Conservation (phyloP, 2,797 vertebrate genomes). For the Erpetoichthys calabaricus region DNA sequence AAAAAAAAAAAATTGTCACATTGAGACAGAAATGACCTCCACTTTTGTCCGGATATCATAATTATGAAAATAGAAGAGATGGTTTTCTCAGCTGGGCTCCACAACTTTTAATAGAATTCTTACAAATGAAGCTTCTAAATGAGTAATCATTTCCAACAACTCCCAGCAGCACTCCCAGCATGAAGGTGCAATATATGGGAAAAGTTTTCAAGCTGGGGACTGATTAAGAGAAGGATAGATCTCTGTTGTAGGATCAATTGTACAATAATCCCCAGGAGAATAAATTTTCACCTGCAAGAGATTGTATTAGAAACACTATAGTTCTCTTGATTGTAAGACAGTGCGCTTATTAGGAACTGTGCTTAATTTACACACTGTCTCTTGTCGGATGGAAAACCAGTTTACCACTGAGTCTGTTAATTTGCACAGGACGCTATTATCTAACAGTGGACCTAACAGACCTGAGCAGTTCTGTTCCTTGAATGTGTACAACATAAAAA, state of each 20-base stretch:
- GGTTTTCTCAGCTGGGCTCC: conserved; percentile 49
- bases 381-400: conserved; percentile 81
- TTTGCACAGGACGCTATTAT: conserved; percentile 85
- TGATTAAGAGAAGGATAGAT: conserved; percentile 75
- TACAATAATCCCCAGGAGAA: conserved; percentile 66
- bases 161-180: conserved; percentile 71
- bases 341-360: conserved; percentile 88
- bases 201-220: conserved; percentile 74
- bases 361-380: conserved; percentile 92
- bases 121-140: conserved; percentile 81
- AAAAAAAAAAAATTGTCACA: too few species aligned
- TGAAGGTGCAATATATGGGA: conserved; percentile 58
- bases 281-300: conserved; percentile 83
- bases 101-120: conserved; percentile 74
- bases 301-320: conserved; percentile 53
- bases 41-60: conserved; percentile 53
- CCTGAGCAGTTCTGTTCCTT: conserved; percentile 40
- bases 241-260: conserved; percentile 73
- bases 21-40: conserved; percentile 23
- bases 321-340: conserved; percentile 51
- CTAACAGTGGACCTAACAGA: conserved; percentile 66
- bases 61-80: conserved; percentile 70
- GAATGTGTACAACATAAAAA: neutral
- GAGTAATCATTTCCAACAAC: conserved; percentile 76
- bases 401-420: conserved; percentile 98